Percentiles rank a stretch among this genome's conserved stretches.
Conservation (phyloP, 92 coral and sea anemone genomes). For the Bergia puertoricense region DNA sequence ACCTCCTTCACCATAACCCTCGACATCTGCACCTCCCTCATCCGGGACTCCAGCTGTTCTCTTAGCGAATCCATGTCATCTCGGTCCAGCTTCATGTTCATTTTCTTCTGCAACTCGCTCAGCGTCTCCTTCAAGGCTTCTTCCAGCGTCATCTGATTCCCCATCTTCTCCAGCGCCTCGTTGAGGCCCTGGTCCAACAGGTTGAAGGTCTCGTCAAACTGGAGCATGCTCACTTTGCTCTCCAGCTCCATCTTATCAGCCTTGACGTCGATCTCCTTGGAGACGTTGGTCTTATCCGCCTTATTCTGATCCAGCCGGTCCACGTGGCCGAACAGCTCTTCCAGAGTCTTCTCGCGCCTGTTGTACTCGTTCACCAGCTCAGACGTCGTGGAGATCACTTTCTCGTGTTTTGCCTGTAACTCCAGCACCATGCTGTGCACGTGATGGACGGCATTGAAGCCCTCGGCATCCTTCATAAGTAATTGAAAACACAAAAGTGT, state of each 20-base stretch:
- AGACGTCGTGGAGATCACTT: conserved; percentile 72
- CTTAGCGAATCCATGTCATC: conserved; percentile 76
- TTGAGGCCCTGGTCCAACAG: conserved; percentile 91
- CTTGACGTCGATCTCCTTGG: conserved; percentile 80
- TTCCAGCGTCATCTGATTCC: conserved; percentile 84
- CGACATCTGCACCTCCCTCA: conserved; percentile 80
- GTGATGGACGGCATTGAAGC: conserved; percentile 95
- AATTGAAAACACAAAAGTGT: background rate
- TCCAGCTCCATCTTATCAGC: conserved; percentile 93
- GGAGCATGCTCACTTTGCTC: conserved; percentile 83
- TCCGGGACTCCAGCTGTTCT: conserved; percentile 83
- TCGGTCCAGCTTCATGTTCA: conserved; percentile 81
- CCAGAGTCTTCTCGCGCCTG: conserved; percentile 87
- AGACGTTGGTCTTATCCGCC: conserved; percentile 90
- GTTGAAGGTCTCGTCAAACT: conserved; percentile 89
- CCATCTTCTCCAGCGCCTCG: conserved; percentile 98
- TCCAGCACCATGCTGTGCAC: conserved; percentile 95
- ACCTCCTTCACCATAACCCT: conserved; percentile 76
- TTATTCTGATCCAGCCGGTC: conserved; percentile 85
- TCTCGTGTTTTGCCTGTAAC: conserved; percentile 86
- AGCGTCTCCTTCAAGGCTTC: conserved; percentile 87
- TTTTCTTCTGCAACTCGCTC: conserved; percentile 77
- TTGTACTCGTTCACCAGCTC: conserved; percentile 94
- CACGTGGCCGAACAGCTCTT: conserved; percentile 61
- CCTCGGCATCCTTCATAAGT: conserved; percentile 81